phyloP scores from a whole-genome alignment of 23 tunicate genomes.

The Halocynthia roretzi region DNA sequence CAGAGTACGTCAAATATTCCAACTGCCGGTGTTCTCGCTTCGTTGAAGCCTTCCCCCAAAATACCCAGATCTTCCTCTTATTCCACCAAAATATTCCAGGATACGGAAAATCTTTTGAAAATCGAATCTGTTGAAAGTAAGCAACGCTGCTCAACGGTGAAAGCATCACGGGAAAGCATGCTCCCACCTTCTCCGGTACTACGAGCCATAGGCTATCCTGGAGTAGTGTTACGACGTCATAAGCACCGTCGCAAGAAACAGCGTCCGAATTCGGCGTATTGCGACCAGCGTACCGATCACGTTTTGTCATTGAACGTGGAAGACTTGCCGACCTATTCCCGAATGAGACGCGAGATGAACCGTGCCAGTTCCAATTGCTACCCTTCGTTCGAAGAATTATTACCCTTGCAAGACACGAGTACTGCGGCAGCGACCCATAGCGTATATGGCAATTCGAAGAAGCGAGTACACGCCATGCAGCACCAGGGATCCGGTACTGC shows the following conservation, averaged over 20 bases:
- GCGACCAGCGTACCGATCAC: constrained; percentile 42
- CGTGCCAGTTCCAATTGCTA: not conserved
- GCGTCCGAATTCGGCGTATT: not conserved
- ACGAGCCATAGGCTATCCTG: constrained; percentile 65
- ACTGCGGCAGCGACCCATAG: not conserved
- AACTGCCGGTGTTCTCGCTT: not conserved
- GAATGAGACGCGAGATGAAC: constrained; percentile 13
- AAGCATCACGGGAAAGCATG: not conserved
- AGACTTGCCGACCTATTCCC: constrained; percentile 65
- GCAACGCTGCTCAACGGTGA: not conserved
- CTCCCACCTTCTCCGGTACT: constrained; percentile 46
- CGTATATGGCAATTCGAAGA: constrained; percentile 4
- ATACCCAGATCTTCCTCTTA: not conserved
- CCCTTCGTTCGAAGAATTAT: constrained; percentile 23
- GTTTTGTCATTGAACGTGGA: constrained; percentile 81
- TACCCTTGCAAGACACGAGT: constrained; percentile 14
- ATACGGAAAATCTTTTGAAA: not conserved
- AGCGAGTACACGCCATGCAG: constrained; percentile 1
- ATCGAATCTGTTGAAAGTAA: not conserved
- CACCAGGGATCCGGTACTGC: constrained; percentile 13
- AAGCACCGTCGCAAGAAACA: constrained; percentile 25
- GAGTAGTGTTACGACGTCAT: constrained; percentile 68
- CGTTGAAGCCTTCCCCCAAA: not conserved
- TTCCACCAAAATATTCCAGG: not conserved
- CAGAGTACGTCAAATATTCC: constrained; percentile 10